phyloP scores from a whole-genome alignment of 2,888 invertebrate genomes.

The Cheilosia vulpina region DNA sequence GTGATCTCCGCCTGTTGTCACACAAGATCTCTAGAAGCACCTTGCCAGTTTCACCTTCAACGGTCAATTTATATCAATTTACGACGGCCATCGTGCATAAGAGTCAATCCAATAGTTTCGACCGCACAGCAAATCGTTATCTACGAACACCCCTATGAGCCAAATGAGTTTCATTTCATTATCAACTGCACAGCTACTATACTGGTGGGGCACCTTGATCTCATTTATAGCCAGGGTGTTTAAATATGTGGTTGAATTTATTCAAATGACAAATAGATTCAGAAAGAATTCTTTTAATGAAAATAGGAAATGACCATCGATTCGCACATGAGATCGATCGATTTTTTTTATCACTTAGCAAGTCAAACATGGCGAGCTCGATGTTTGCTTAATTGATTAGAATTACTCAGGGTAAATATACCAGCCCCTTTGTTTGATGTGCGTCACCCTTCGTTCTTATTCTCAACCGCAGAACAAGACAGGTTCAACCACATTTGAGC shows the following conservation, averaged over 20 bases:
- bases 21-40: conserved; percentile 10
- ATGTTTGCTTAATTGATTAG: conserved; percentile 54
- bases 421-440: conserved; percentile 3
- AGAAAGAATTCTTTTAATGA: background rate
- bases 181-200: conserved; percentile 6
- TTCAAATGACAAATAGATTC: conserved; percentile 18
- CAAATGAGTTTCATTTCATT: conserved; percentile 5
- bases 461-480: background rate
- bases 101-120: conserved; percentile 12
- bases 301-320: conserved; percentile 25
- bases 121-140: conserved; percentile 25
- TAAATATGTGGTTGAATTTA: background rate
- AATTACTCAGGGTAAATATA: conserved; percentile 9
- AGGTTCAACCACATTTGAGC: conserved; percentile 27
- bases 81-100: conserved; percentile 1
- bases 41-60: conserved; percentile 35
- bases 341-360: background rate
- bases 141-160: conserved; percentile 10
- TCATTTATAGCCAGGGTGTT: background rate
- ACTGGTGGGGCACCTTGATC: conserved; percentile 11
- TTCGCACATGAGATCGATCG: conserved; percentile 9
- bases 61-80: conserved; percentile 53
- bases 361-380: background rate
- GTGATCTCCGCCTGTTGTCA: conserved; percentile 21
- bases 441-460: background rate